These are phyloP conservation scores for Stegana nigrithorax DNA, from an alignment of 2,888 invertebrate genomes.

Conservation along the genomic window DNA sequence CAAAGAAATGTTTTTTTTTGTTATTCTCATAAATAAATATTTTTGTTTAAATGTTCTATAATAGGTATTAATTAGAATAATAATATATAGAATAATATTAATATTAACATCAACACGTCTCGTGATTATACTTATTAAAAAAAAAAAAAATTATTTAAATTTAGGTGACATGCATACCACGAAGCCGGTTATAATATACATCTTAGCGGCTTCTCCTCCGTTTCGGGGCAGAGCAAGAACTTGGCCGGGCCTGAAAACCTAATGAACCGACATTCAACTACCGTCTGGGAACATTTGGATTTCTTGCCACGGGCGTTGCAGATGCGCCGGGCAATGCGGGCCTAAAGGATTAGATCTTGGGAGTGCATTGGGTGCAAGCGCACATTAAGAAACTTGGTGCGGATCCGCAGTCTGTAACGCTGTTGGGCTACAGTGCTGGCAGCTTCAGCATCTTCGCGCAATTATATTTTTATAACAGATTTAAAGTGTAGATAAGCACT, in stretches of 20 bases:
- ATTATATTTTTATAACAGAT: no score
- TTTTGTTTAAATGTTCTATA: no score
- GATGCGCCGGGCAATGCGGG: slow-evolving; percentile 78
- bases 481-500: no score
- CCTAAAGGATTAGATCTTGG: slow-evolving; percentile 77
- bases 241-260: slow-evolving; percentile 71
- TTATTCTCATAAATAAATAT: no score
- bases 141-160: no score
- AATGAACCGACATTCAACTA: slow-evolving; percentile 75
- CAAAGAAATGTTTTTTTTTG: no score
- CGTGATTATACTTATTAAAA: no score
- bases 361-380: slow-evolving; percentile 74
- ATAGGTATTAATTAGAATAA: no score
- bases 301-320: slow-evolving; percentile 74
- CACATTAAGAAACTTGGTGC: slow-evolving; percentile 78
- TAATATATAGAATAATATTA: no score
- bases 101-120: no score
- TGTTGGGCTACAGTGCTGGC: slow-evolving; percentile 74
- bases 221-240: slow-evolving; percentile 71
- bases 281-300: slow-evolving; percentile 71
- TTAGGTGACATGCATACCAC: no score
- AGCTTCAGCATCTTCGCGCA: slow-evolving; percentile 70
- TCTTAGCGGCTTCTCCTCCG: slow-evolving; percentile 74
- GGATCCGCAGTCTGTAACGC: slow-evolving; percentile 74
- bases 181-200: slow-evolving; percentile 76